Evolutionary conservation across 2,797 vertebrate species (phyloP), one percentile per base, ranked within the genome.

Genomic region (Gambusia yucatana): DNA sequence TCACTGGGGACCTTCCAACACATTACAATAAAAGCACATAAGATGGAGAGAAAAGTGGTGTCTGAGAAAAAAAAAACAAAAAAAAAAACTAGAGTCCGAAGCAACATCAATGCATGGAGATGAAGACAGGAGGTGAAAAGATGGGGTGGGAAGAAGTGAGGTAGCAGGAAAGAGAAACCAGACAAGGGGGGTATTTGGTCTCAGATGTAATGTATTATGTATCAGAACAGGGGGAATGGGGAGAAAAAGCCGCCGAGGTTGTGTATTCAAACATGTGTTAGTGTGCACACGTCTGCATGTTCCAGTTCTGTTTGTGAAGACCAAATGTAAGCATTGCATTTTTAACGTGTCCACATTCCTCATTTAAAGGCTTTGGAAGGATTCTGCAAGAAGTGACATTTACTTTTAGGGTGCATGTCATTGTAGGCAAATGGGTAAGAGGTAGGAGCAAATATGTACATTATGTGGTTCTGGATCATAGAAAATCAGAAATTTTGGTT

Each of bases 121-220:
- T 82, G 65, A 79, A 61, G 67, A 77, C 77, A 6, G 74, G 75
- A 75, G 36, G 76, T 83, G 61, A 79, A 75, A 86, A 77, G 80
- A 78, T 41, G 48, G 41, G 39, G 76, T 55, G 76, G 77, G 63
- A 11, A 25, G 13, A 30, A 33, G 28, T 39, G 43, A 39, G 33
- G 33, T 44, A 47, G 67, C 65, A 50, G 33, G 8, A 59, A 59
- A 77, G 72, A 71, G 63, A 76, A 76, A 73, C 3, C 36, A 71
- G 57, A 77, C 61, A 69, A 47, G 74, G 63, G 70, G 80, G 47
- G 75, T 79, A 75, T 83, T 85, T 82, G 85, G 90, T 91, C 90
- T 95, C 90, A 89, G 85, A 55, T 90, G 84, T 92, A 84, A 94
- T 94, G 86, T 83, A 94, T 95, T 91, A 95, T 94, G 88, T 89